Base-by-base conservation (phyloP, 2,888 invertebrate genomes). In the Rhopalosiphum nymphaeae region DNA sequence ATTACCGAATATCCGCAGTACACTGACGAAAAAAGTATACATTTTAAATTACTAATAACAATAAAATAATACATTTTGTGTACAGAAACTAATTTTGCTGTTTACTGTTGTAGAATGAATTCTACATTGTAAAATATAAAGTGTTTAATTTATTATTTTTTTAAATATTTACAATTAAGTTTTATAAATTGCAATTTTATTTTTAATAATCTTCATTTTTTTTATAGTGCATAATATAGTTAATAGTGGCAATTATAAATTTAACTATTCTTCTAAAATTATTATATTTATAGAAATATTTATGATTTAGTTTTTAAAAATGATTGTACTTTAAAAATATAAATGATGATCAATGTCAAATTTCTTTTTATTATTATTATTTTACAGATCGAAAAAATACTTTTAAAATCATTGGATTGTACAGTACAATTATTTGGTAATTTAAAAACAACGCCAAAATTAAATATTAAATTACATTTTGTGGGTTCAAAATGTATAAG, bases 401-500 rank as follows among this genome's bases (percentile, higher is more conserved):
- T 78, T 78, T 78, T 78, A 78, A 36, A 78, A 21, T 78, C 78
- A 16, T 78, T 78, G 9, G 78, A 78, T 36, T 78, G 78, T 36
- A 5, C 57, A 26, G 42, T 89, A n/a, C 44, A 93, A 44, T 46
- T 57, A 84, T 84, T 93, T 10, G 89, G 56, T 25, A 57, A 89
- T 53, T 7, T 36, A 44, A 1, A 0, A 46, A 89, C 56, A 3
- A 89, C 57, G 5, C 93, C 93, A 26, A 93, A 84, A 56, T 7
- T 93, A 25, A 84, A 84, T 42, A 85, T 93, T 67, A 89, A 57
- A 25, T 56, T 93, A 85, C 21, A 44, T 84, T 93, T 89, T 84
- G 16, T 1, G 16, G 93, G 89, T 46, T n/a, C 89, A 7, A 93
- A 89, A 46, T 89, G 89, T 56, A 46, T 93, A 4, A 89, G 89